Evolutionary conservation across 2,113 vertebrate genomes (phyloP).

Genomic region (Petrocephalus microphthalmus): DNA sequence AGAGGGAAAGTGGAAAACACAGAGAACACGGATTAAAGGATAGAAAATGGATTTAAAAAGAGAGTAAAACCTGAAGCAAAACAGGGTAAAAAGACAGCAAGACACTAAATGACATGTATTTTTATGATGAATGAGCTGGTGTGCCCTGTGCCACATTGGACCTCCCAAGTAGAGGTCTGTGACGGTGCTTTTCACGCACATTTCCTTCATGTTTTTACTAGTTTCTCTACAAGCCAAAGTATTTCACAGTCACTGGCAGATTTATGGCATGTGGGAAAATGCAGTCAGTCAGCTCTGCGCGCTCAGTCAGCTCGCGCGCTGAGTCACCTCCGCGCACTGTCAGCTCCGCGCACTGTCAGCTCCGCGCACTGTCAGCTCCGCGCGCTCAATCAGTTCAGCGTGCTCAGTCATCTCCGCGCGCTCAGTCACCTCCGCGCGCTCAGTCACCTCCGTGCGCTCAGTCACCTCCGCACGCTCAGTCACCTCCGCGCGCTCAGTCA

Average conservation of each 20-base stretch:
- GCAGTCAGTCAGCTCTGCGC: neutral
- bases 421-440: no score
- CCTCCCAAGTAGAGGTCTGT: neutral
- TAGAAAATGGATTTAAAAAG: neutral
- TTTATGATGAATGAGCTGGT: no score
- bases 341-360: no score
- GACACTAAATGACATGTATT: neutral
- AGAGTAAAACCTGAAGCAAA: neutral
- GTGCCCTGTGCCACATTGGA: neutral
- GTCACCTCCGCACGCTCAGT: no score
- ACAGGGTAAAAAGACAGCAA: neutral
- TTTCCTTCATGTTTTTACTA: conserved; percentile 7
- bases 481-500: no score
- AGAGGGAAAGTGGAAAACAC: neutral
- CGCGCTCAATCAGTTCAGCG: no score
- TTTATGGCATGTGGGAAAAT: neutral
- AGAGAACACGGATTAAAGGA: neutral
- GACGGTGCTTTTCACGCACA: neutral
- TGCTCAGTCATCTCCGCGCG: no score
- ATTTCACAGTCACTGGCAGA: neutral
- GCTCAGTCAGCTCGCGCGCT: no score
- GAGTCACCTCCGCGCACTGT: no score
- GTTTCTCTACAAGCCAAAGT: neutral
- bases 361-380: no score
- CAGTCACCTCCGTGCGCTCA: no score